Evolutionary conservation across 2,113 vertebrate genomes (phyloP).

Genomic region (Coracopsis vasa): DNA sequence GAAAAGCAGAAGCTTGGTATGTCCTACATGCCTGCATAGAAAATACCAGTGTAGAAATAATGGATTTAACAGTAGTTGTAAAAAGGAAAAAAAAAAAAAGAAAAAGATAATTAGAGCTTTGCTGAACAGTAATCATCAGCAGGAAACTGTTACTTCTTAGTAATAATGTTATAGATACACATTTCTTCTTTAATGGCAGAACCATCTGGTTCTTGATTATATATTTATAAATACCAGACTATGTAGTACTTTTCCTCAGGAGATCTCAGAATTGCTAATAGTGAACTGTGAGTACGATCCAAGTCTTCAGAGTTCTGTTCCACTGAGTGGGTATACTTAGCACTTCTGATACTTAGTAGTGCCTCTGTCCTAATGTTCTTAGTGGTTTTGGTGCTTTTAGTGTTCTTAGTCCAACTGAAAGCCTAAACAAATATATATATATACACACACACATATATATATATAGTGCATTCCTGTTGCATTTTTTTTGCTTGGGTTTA

Average conservation of each 20-base stretch:
- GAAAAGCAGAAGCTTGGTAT: neutral
- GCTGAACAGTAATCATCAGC: neutral
- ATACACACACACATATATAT: neutral
- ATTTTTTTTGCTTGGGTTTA: neutral
- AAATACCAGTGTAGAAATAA: neutral
- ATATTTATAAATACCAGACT: neutral
- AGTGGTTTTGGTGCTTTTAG: neutral
- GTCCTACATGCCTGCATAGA: neutral
- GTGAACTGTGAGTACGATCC: accelerated
- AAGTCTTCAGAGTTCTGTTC: neutral
- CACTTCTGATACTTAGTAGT: neutral
- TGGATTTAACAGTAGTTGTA: neutral
- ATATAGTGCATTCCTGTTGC: neutral
- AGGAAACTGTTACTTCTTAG: neutral
- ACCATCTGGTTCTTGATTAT: neutral
- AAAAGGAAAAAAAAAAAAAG: neutral
- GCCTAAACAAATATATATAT: neutral
- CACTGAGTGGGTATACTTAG: neutral
- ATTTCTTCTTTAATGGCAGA: neutral
- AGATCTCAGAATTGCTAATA: neutral
- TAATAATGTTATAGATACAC: neutral
- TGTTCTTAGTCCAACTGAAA: neutral
- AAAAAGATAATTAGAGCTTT: neutral
- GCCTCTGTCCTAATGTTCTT: neutral
- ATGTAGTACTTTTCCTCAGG: neutral